These are phyloP conservation scores for Pantherophis vulpinus DNA, from an alignment of 2,797 vertebrate genomes.

Conservation along the genomic window DNA sequence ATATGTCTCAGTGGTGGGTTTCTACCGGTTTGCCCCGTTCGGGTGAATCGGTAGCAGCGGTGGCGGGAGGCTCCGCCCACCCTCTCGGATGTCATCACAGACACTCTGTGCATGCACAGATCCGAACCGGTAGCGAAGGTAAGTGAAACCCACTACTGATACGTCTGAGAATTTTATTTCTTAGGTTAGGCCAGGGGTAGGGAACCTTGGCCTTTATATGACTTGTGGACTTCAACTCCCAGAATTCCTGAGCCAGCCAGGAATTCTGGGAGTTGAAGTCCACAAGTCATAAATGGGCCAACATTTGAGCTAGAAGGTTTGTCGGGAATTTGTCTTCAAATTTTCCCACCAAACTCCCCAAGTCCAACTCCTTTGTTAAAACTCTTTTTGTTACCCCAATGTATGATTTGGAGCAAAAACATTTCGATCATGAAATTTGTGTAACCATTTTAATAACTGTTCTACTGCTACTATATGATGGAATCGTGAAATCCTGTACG, in stretches of 20 bases:
- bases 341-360: background rate
- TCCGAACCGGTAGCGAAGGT: no score
- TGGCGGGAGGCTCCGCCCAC: no score
- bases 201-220: background rate
- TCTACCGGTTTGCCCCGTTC: no score
- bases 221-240: background rate
- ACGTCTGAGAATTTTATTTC: background rate
- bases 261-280: background rate
- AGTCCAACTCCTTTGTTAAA: background rate
- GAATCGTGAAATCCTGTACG: background rate
- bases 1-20: background rate
- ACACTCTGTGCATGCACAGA: accelerated
- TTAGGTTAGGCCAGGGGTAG: background rate
- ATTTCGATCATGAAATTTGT: background rate
- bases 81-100: no score
- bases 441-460: background rate
- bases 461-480: background rate
- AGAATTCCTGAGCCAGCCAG: background rate
- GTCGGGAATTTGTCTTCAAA: background rate
- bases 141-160: no score
- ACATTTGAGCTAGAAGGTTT: background rate
- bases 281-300: background rate
- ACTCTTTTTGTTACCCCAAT: background rate
- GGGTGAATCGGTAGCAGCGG: no score
- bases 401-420: no score